Evolutionary conservation across 1,140 invertebrate genomes (phyloP).

Genomic region (Nylanderia fulva): DNA sequence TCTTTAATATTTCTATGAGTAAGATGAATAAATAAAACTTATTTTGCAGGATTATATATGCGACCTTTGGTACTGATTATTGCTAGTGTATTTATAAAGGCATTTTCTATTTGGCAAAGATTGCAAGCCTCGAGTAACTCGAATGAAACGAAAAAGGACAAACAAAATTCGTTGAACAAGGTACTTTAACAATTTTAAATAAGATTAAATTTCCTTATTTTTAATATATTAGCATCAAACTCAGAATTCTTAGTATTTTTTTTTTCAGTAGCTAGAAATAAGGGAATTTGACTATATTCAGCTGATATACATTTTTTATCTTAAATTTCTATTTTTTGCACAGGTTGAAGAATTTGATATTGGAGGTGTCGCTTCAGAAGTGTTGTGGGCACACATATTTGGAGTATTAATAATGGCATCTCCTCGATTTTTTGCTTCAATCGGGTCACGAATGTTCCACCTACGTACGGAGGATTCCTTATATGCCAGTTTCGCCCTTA

Average conservation of each 20-base stretch:
- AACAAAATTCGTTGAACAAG: constrained; percentile 8
- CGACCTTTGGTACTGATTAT: constrained; percentile 93
- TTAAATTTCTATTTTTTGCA: background rate
- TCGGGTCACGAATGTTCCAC: constrained; percentile 82
- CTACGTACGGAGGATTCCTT: constrained; percentile 87
- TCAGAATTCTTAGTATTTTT: too few species aligned
- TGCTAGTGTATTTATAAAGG: constrained; percentile 91
- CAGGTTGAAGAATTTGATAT: constrained; percentile 78
- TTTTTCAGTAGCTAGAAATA: too few species aligned
- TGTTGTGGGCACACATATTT: constrained; percentile 83
- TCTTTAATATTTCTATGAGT: background rate
- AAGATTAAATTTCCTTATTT: too few species aligned
- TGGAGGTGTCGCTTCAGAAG: constrained; percentile 80
- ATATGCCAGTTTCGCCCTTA: constrained; percentile 85
- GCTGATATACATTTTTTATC: background rate
- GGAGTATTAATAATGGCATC: constrained; percentile 83
- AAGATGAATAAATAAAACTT: constrained; percentile 28
- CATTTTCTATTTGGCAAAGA: constrained; percentile 91
- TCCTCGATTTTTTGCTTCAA: constrained; percentile 85
- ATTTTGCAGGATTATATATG: constrained; percentile 93
- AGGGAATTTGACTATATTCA: background rate
- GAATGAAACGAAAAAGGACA: constrained; percentile 55
- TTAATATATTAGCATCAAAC: too few species aligned
- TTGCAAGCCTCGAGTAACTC: constrained; percentile 78
- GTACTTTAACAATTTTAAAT: background rate